Percentiles rank a stretch among this genome's conserved stretches.
Evolutionary conservation across 2,888 invertebrate species (phyloP).

Genomic region (Luffia ferchaultella): DNA sequence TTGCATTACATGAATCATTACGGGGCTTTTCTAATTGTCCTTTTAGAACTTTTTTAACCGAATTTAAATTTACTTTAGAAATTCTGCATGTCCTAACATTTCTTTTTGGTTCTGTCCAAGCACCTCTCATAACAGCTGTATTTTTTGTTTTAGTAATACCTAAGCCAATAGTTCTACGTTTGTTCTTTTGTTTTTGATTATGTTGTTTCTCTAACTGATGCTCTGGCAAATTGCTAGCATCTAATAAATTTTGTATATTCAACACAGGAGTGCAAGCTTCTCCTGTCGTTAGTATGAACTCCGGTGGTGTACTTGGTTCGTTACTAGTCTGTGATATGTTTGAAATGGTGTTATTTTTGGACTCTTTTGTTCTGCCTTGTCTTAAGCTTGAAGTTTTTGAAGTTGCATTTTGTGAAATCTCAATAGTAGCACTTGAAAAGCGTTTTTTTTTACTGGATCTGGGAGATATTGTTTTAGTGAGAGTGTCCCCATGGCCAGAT

Average conservation of each 20-base stretch:
- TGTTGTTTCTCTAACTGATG: background rate
- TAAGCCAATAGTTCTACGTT: constrained; percentile 14
- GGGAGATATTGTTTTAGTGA: background rate
- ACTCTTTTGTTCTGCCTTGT: background rate
- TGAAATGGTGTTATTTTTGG: background rate
- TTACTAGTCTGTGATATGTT: background rate
- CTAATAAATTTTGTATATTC: constrained; percentile 37
- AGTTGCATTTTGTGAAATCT: background rate
- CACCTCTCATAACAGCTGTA: constrained; percentile 31
- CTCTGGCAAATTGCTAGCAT: constrained; percentile 27
- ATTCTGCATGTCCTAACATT: constrained; percentile 13
- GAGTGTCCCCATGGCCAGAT: background rate
- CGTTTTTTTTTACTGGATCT: background rate
- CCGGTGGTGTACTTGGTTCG: constrained; percentile 25
- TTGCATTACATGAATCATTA: constrained; percentile 20
- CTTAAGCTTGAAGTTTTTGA: background rate
- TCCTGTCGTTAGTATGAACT: constrained; percentile 29
- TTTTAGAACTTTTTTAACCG: constrained; percentile 14
- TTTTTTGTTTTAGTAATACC: constrained; percentile 17
- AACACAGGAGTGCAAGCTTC: constrained; percentile 40
- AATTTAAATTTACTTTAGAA: background rate
- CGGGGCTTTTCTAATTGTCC: constrained; percentile 9
- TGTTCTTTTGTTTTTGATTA: constrained; percentile 12
- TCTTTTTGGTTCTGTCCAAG: constrained; percentile 18
- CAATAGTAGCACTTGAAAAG: background rate